Base-by-base conservation (phyloP, 2,797 vertebrate genomes). In the Sorex maritimensis region DNA sequence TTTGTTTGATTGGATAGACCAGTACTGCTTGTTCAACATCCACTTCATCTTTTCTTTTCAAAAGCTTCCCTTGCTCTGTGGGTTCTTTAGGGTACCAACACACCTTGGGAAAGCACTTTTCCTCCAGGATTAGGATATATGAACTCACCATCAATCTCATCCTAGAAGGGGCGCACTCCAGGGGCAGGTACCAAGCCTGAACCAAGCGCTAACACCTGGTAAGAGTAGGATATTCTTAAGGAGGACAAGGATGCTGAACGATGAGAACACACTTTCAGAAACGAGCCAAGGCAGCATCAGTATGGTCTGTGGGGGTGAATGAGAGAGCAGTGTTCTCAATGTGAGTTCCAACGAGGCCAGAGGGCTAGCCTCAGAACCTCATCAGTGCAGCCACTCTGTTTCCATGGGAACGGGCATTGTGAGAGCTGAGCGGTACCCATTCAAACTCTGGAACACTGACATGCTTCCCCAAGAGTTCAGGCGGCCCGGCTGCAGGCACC, bases 391-490 rank as follows among this genome's bases (percentile, higher is more conserved):
- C 17, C 55, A 52, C 7, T 58, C 41, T 7, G 68, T 93, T 89
- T 73, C 96, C 41, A 91, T 67, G 91, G 79, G 26, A 74, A 73
- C 3, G 10, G 21, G 15, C 23, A 26, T 87, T 96, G 89, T 73
- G 81, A 78, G 79, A 95, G 96, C 95, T 81, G 88, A 86, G n/a
- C 10, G n/a, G 55, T 63, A 71, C 46, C 81, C 38, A 11, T 46
- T 5, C 52, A 71, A 44, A 49, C 46, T 41, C 30, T 23, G 67
- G 92, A 95, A 90, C 34, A 2, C 21, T 34, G 28, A 0, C 15
- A 11, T 12, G 61, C 14, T 17, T 1, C 71, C 30, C 15, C 28
- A 7, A 5, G 81, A 30, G 73, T 96, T 91, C 78, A 81, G 0
- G 34, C 8, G 38, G 69, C 28, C 19, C 5, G 26, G 49, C 3